A percentile compares a stretch with the other conserved stretches of the same genome.
Conservation (phyloP, 2,797 vertebrate genomes). For the Limnodromus scolopaceus region DNA sequence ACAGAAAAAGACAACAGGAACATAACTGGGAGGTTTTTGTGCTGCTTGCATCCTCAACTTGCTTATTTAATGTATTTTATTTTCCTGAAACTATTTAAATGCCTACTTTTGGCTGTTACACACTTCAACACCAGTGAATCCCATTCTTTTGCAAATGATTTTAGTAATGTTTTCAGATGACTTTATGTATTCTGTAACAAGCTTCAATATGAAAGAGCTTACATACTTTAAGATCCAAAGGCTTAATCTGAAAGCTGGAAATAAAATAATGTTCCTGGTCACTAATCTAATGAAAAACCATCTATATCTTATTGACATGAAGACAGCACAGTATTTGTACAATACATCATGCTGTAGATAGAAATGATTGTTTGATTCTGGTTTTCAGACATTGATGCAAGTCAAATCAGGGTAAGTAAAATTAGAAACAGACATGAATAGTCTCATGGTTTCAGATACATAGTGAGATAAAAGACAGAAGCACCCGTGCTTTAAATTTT, state of each 20-base stretch:
- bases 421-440: not conserved
- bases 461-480: not conserved
- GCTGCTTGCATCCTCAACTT: slow-evolving; percentile 34
- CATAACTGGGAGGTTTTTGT: slow-evolving; percentile 35
- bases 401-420: not conserved
- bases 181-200: not conserved
- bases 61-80: slow-evolving; percentile 24
- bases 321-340: not conserved
- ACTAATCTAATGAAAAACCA: not conserved
- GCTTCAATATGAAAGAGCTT: not conserved
- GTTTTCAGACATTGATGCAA: not conserved
- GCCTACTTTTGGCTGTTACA: slow-evolving; percentile 1
- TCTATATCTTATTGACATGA: not conserved
- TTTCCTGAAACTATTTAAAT: slow-evolving; percentile 67
- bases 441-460: not conserved
- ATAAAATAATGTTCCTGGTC: not conserved
- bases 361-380: not conserved
- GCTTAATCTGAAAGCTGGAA: not conserved
- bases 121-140: not conserved
- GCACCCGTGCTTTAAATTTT: not conserved
- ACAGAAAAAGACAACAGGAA: slow-evolving; percentile 42
- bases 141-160: not conserved
- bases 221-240: not conserved
- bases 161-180: not conserved
- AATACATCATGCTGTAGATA: not conserved